Base-by-base conservation (phyloP, 2,888 invertebrate species). In the Diarsia brunnea region DNA sequence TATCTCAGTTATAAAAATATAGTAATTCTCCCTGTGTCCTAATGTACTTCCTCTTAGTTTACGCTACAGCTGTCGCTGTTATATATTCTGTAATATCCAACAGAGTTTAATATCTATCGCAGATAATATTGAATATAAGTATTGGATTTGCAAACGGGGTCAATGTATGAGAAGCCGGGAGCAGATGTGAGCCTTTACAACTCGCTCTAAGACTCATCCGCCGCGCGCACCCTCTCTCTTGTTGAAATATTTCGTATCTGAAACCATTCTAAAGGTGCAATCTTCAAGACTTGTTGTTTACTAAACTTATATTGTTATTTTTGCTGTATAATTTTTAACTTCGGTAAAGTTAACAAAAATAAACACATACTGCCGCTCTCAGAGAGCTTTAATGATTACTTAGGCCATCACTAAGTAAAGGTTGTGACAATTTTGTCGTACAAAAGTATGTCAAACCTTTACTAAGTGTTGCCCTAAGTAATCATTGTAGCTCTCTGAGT, bases 71-170 rank as follows among this genome's bases (percentile, higher is more conserved):
- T 93, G 94, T 91, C 91, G 90, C 91, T 90, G 72, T 72, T 92
- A 91, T 90, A 89, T 91, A 91, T 92, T 90, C 91, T 86, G 87
- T 88, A 91, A 92, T 91, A 91, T 92, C 90, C 75, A 87, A 87
- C 87, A 84, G 89, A 90, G 89, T 94, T 93, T 93, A 94, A 95
- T 95, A 95, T 94, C 92, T 90, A 93, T 86, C 84, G 82, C 82
- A 88, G 86, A 90, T 91, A 90, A 89, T 93, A 92, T 92, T 90
- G 87, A 90, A 91, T 91, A 91, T 93, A 91, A 90, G 90, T 90
- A 92, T 92, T 90, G 88, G 91, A 91, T 90, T 88, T 77, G 87
- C 89, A 87, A 90, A 85, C 86, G 89, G 86, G 82, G 87, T 87
- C 88, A 89, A 88, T 86, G 88, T 88, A 87, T 86, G 86, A 82